Evolutionary conservation across 2,797 vertebrate species (phyloP), one percentile per base, ranked within the genome.

Genomic region (Crenuchus spilurus): DNA sequence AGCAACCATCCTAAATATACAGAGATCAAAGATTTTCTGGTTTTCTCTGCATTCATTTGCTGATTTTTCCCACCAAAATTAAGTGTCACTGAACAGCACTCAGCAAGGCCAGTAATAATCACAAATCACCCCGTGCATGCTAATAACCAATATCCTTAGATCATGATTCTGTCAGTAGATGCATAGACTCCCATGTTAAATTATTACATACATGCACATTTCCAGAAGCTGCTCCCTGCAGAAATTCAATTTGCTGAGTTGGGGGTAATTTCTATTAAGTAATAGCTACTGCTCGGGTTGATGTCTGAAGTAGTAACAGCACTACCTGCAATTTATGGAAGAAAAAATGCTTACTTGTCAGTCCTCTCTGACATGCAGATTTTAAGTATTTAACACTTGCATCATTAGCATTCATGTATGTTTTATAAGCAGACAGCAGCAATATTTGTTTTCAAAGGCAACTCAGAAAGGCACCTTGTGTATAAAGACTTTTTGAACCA

Each of bases 1-100:
- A 76, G 63, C 63, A 77, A 75, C 73, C 63, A 48, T 77, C 46
- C 44, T 64, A 58, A 61, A 64, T 73, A 66, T 68, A 33, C 62
- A 61, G 70, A 52, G 35, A 55, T 75, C 55, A 48, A 11, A 70
- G 61, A 62, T 54, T 76, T 76, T 46, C 57, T 30, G 52, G 46
- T 30, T 55, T 28, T 26, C 24, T 24, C 24, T 14, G 11, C 11
- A 6, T 14, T 52, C 22, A 52, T 13, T 58, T 61, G 52, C 66
- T 67, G 63, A 64, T 57, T 74, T 65, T 63, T 66, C n/a, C 37
- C 57, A 26, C 28, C n/a, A 75, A 57, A 63, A 68, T 52, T 18
- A 63, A 39, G 16, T 63, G 39, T 55, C 6, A 72, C 26, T 55
- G 35, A 72, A 72, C 28, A 51, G 37, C 52, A 61, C n/a, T 76